Evolutionary conservation across 2,797 vertebrate genomes (phyloP), one percentile per base, ranked within the genome.

Genomic region (Sebastes vulpes): DNA sequence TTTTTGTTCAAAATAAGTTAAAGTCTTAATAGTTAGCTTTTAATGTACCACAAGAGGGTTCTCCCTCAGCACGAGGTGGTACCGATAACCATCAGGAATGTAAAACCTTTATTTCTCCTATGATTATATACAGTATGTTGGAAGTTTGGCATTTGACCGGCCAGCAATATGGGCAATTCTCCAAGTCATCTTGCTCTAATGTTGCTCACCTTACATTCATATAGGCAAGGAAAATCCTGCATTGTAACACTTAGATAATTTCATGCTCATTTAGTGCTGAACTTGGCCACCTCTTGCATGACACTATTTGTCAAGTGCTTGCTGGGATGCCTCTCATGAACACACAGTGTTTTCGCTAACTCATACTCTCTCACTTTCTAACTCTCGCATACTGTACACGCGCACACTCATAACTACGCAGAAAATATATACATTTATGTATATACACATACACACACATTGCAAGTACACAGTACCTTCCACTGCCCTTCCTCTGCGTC

Each of bases 381-480:
- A 87, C 84, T 82, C 80, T 83, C 46, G 25, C 91, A 94, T 92
- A 90, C 92, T 93, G 94, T 93, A 92, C 91, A 92, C 78, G 88
- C 84, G 89, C 93, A 85, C 92, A 85, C 48, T 72, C 85, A 89
- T 82, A 50, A 59, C 92, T 76, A 74, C 56, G 60, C 73, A 77
- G 74, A 72, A 84, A 56, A 78, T 70, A 67, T 77, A 82, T 52
- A 79, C 50, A 77, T 71, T 23, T 65, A 79, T 68, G 21, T 67
- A 84, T 70, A 72, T 58, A 79, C 70, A 77, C 63, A 78, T 26
- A 66, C 59, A 82, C 65, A 71, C 61, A 88, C 69, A 85, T 48
- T 63, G n/a, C 57, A 85, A 82, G n/a, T 28, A 89, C 56, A 80
- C 72, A 74, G 69, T 84, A 82, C 79, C 82, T 80, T 73, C 53